phyloP scores from a whole-genome alignment of 1,140 invertebrate genomes.

The Hetaerina americana region DNA sequence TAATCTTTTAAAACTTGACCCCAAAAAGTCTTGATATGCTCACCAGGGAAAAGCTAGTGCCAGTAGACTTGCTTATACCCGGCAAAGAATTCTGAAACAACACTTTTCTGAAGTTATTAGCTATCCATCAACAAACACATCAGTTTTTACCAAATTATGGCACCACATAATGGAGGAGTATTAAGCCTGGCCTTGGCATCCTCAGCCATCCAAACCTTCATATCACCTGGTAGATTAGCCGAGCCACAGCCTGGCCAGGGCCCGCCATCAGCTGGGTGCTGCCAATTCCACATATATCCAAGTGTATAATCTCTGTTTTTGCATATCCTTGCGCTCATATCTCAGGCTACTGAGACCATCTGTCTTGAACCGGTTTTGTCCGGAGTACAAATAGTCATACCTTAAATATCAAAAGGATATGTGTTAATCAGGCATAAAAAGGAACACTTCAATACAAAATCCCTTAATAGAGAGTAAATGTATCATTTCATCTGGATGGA shows the following conservation, averaged over 20 bases:
- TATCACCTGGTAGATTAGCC: not conserved
- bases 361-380: conserved; percentile 62
- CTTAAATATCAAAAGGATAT: conserved; percentile 41
- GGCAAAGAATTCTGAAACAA: not conserved
- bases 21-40: not conserved
- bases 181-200: not conserved
- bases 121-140: no score
- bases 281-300: conserved; percentile 55
- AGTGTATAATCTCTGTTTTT: conserved; percentile 57
- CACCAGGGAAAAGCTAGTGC: not conserved
- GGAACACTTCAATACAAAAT: no score
- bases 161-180: not conserved
- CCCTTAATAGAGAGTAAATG: no score
- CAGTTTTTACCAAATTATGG: not conserved
- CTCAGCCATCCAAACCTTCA: not conserved
- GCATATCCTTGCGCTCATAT: conserved; percentile 57
- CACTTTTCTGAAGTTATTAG: no score
- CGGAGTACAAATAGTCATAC: conserved; percentile 69
- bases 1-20: not conserved
- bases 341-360: conserved; percentile 81
- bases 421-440: no score
- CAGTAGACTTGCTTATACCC: not conserved
- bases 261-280: conserved; percentile 38
- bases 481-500: no score
- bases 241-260: conserved; percentile 5